These are phyloP conservation scores for Caenorhabditis sp. DNA, from an alignment of 2,888 invertebrate genomes.

Conservation along the genomic window DNA sequence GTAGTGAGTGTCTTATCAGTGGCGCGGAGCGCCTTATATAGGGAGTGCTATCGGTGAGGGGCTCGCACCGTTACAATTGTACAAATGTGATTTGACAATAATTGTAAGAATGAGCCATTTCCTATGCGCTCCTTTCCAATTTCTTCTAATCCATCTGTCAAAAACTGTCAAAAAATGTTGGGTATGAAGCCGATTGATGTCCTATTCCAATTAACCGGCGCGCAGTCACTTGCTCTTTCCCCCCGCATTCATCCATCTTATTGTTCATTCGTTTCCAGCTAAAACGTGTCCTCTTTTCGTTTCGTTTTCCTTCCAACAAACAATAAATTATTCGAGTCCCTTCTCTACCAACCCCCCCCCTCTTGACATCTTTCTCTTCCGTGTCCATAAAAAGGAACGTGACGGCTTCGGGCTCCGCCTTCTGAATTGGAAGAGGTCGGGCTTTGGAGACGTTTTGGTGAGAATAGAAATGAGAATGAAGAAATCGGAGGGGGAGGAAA, in stretches of 20 bases:
- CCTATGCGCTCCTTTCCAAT: too few species aligned
- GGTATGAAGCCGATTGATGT: slow-evolving; percentile 11
- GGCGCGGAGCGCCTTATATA: too few species aligned
- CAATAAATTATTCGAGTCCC: slow-evolving; percentile 44
- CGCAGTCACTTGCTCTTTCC: not conserved
- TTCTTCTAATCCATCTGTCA: not conserved
- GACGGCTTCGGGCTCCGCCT: slow-evolving; percentile 41
- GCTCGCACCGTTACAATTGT: too few species aligned
- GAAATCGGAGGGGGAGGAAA: not conserved
- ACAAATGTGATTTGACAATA: too few species aligned
- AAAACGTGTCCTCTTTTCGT: too few species aligned
- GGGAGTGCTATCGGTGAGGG: too few species aligned
- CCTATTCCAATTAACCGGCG: slow-evolving; percentile 30
- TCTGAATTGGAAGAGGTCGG: slow-evolving; percentile 26
- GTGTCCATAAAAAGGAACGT: slow-evolving; percentile 38
- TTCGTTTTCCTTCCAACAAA: not conserved
- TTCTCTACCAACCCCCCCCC: too few species aligned
- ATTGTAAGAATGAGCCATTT: too few species aligned
- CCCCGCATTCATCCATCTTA: not conserved
- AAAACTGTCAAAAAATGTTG: not conserved
- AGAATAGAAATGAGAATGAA: not conserved
- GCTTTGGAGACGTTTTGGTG: slow-evolving; percentile 1
- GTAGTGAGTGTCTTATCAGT: too few species aligned
- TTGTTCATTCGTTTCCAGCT: too few species aligned
- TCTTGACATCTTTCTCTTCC: not conserved